Evolutionary conservation across 2,113 vertebrate genomes (phyloP), one percentile per base, ranked within the genome.

Genomic region (Lipophrys pholis): DNA sequence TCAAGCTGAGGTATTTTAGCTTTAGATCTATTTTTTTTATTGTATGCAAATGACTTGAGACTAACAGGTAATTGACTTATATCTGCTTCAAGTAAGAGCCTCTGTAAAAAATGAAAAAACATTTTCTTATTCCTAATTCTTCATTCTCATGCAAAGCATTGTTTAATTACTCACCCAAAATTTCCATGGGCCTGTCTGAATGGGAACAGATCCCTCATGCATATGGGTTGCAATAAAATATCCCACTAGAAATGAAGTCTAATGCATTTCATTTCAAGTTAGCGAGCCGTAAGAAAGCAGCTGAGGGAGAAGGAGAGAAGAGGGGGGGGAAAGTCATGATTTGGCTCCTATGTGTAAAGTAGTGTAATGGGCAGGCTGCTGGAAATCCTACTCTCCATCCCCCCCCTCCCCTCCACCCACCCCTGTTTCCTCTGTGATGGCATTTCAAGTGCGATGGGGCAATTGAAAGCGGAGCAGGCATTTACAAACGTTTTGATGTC

Each of bases 371-470:
- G 63, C 79, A 79, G 73, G 69, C 61, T 75, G 81, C 67, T 81
- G 76, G 72, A 86, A 74, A 75, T 16, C 60, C 75, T 72, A 40
- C 76, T 78, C 84, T 85, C 80, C 86, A 82, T 85, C 85, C 21
- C 21, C 21, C 21, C 21, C 21, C 21, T 4, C 21, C 21, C 21
- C 21, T 4, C 21, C 21, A 2, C 21, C 21, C 21, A 2, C 21
- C 78, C 72, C 83, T 61, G 80, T 36, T 70, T 80, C 78, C 69
- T 85, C 15, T 92, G 91, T 91, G 89, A 87, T 87, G 91, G 91
- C 81, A 92, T 92, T 83, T 81, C 81, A 78, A 85, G 83, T 83
- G 86, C 84, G 86, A 76, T 61, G 16, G 68, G 80, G 70, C 76
- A 30, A 62, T 8, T 45, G 66, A 53, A 11, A 74, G 76, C 81